Evolutionary conservation across 1,140 invertebrate genomes (phyloP), one percentile per base, ranked within the genome.

Genomic region (Oryctes rhinoceros): DNA sequence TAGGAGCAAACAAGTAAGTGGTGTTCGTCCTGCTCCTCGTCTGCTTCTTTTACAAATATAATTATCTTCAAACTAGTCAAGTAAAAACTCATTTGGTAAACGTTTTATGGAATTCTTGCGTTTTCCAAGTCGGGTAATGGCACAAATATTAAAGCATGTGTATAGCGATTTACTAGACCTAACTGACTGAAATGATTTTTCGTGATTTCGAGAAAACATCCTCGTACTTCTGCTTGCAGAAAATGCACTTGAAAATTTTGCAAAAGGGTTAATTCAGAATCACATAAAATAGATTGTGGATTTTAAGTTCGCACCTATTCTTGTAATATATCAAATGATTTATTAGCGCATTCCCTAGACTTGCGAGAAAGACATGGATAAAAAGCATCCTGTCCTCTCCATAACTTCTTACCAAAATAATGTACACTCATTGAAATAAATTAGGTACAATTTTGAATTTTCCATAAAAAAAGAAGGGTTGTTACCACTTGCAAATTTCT

Each of bases 211-310:
- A 13, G 13, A 53, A 53, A 53, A 11, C 7, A 53, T 13, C 49
- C 49, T 10, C 49, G 49, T 53, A 53, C 49, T 53, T 53, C 49
- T 53, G 49, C 49, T 53, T 53, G 49, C n/a, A n/a, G 49, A 53
- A 6, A 53, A 53, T 53, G 49, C 49, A n/a, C 49, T 53, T 53
- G 49, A 53, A 53, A 53, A 53, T 11, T 53, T 53, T 53, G 4
- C 49, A 53, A 4, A 15, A 11, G 0, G 49, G 49, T 11, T 53
- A 53, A 53, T 53, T 4, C 49, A 53, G 13, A 53, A n/a, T 53
- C 49, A 11, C 49, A 53, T 53, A n/a, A 53, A 53, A 11, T 53
- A 3, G 49, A 13, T 53, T 53, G 49, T 11, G 49, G 49, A 53
- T 53, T 53, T 13, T 10, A 53, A 53, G 49, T 6, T 53, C 11